Evolutionary conservation across 2,888 invertebrate species (phyloP).

Genomic region (Exephanes ischioxanthus): DNA sequence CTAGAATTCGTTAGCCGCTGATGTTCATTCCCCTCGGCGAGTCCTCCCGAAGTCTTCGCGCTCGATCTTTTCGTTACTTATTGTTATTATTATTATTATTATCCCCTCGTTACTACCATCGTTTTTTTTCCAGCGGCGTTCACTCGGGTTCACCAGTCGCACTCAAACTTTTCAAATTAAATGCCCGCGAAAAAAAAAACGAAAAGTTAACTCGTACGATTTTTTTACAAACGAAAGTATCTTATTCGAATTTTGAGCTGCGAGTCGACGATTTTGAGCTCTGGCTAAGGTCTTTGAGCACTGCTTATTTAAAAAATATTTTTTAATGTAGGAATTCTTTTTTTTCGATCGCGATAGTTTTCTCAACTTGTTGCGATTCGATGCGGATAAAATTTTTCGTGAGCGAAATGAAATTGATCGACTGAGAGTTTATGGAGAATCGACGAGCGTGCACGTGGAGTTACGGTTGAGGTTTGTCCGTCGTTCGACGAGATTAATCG

Average conservation of each 20-base stretch:
- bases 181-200: neutral
- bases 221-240: neutral
- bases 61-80: neutral
- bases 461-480: neutral
- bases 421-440: neutral
- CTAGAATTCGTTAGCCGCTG: conserved; percentile 38
- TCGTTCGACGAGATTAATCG: neutral
- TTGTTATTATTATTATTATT: neutral
- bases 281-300: neutral
- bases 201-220: neutral
- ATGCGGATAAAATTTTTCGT: neutral
- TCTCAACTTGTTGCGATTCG: neutral
- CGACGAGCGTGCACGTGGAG: conserved; percentile 28
- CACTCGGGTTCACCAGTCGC: neutral
- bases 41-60: neutral
- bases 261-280: neutral
- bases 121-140: conserved; percentile 1
- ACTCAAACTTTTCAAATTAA: conserved; percentile 9
- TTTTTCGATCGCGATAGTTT: neutral
- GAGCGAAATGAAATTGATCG: neutral
- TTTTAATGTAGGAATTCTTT: neutral
- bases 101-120: conserved; percentile 3
- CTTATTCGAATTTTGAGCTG: neutral
- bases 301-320: neutral
- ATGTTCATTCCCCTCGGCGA: neutral